Evolutionary conservation across 2,888 invertebrate species (phyloP).

Genomic region (Scaptomyza tumidula): DNA sequence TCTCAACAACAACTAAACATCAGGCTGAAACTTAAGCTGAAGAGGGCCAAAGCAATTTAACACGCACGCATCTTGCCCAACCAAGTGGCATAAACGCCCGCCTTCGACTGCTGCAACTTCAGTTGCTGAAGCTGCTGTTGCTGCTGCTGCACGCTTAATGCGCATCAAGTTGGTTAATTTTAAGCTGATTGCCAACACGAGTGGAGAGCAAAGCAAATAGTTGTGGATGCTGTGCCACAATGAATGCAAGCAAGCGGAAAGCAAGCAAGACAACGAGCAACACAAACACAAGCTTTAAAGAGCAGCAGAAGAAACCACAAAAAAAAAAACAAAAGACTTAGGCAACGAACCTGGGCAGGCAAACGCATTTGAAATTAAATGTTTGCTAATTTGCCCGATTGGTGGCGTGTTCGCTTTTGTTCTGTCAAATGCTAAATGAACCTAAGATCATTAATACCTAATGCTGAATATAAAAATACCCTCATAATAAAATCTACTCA

Average conservation of each 20-base stretch:
- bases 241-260: conserved; percentile 37
- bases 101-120: conserved; percentile 1
- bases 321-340: conserved; percentile 64
- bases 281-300: neutral
- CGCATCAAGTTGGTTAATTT: conserved; percentile 73
- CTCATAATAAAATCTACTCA: neutral
- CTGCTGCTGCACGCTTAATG: conserved; percentile 56
- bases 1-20: neutral
- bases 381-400: conserved; percentile 77
- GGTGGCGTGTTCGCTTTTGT: conserved; percentile 49
- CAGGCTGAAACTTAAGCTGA: conserved; percentile 19
- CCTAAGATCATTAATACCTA: conserved; percentile 3
- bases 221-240: conserved; percentile 25
- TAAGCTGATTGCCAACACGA: conserved; percentile 71
- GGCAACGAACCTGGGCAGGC: conserved; percentile 69
- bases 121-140: conserved; percentile 5
- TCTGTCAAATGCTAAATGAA: conserved; percentile 23
- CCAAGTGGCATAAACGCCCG: conserved; percentile 50
- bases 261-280: neutral
- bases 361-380: conserved; percentile 71
- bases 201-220: conserved; percentile 61
- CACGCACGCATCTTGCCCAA: conserved; percentile 50
- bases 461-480: neutral
- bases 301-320: conserved; percentile 17
- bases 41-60: conserved; percentile 51